Conservation (phyloP, 2,113 vertebrate species). For the Prolemur simus region DNA sequence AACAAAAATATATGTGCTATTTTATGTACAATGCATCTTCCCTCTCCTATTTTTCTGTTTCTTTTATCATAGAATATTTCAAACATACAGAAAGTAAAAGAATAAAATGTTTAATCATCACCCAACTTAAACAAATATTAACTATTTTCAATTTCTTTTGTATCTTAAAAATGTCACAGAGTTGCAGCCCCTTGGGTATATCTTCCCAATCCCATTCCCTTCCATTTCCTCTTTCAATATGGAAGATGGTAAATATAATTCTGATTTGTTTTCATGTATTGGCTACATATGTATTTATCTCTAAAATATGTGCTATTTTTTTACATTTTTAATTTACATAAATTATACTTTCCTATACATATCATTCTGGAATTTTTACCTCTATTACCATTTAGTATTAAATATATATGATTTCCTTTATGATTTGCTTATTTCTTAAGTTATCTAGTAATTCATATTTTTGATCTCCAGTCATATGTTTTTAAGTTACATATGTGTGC, state of each 20-base stretch:
- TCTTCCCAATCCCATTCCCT: background rate
- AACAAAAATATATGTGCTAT: background rate
- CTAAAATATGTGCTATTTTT: background rate
- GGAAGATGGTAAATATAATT: background rate
- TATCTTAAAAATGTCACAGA: background rate
- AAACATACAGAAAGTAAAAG: background rate
- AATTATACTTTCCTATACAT: background rate
- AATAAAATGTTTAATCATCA: background rate
- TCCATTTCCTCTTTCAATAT: background rate
- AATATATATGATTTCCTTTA: background rate
- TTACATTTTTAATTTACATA: background rate
- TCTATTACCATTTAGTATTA: background rate
- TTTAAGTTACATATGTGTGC: background rate
- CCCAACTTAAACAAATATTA: background rate
- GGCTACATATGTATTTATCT: background rate
- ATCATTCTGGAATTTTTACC: background rate
- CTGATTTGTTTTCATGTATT: background rate
- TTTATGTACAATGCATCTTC: background rate
- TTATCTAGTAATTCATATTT: slow-evolving; percentile 12
- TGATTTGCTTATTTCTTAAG: background rate
- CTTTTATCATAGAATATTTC: background rate
- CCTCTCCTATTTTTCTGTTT: background rate
- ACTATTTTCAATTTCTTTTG: background rate
- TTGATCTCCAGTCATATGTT: background rate
- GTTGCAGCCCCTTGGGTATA: background rate